A percentile compares a stretch with the other conserved stretches of the same genome.
Evolutionary conservation across 2,113 vertebrate species (phyloP).

Genomic region (Perca fluviatilis): DNA sequence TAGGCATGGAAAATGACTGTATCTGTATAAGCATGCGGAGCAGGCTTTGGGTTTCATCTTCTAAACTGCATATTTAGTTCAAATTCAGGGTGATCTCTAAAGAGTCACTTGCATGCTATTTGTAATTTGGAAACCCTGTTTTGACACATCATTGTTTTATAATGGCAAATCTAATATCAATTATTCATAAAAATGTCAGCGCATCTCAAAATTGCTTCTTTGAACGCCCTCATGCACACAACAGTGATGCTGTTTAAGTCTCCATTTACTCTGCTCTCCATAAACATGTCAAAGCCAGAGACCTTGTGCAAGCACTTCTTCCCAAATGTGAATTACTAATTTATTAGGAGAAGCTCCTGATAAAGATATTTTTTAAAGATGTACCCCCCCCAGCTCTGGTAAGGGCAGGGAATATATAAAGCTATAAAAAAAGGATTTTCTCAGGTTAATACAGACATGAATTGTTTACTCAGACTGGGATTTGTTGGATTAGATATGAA

Average conservation of each 20-base stretch:
- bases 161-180: constrained; percentile 70
- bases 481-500: constrained; percentile 62
- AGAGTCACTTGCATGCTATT: constrained; percentile 59
- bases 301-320: constrained; percentile 44
- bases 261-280: constrained; percentile 65
- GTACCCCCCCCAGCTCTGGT: constrained; percentile 16
- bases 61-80: constrained; percentile 45
- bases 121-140: constrained; percentile 47
- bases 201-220: constrained; percentile 62
- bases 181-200: constrained; percentile 79
- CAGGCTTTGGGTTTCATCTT: constrained; percentile 47
- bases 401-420: constrained; percentile 1
- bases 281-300: constrained; percentile 61
- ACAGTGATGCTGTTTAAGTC: constrained; percentile 47
- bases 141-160: constrained; percentile 72
- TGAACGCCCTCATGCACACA: constrained; percentile 51
- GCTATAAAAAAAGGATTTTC: not conserved
- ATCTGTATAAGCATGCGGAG: not conserved
- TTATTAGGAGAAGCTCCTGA: constrained; percentile 42
- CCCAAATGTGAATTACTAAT: constrained; percentile 58
- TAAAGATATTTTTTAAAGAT: constrained; percentile 26
- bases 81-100: constrained; percentile 25
- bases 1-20: not conserved
- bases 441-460: constrained; percentile 48
- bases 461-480: constrained; percentile 26